Evolutionary conservation across 2,113 vertebrate genomes (phyloP), one percentile per base, ranked within the genome.

Genomic region (Casuarius casuarius): DNA sequence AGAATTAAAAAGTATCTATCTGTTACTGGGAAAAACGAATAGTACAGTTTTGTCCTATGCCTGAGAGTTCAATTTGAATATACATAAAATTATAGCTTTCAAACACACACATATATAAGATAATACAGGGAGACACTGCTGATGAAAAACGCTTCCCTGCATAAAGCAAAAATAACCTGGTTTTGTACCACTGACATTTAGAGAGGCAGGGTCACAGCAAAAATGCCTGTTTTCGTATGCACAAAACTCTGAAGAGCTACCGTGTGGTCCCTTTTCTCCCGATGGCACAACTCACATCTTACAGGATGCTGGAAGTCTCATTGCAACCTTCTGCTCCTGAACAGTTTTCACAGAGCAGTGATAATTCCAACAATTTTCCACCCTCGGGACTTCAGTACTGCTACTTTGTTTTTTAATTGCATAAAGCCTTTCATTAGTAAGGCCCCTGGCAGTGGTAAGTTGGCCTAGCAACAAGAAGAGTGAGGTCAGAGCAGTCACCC

Each of bases 221-320:
- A 95, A 80, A 84, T 42, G 29, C 44, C 61, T 0, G 0, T 51
- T 73, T 52, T 71, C 31, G 3, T 44, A 38, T 42, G 22, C 51
- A 44, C 52, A 52, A 59, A 89, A 58, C 7, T 9, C 52, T 2
- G 31, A 76, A 66, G 35, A 76, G n/a, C 0, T 0, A 70, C 42
- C 26, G 0, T 1, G 1, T 0, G 0, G 33, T 62, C 54, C 9
- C 66, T 81, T 81, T 74, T 35, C n/a, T 3, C 48, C 22, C 49
- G 6, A 4, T 0, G 35, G 79, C 1, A 1, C 35, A 87, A 10
- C 29, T 80, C 75, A 5, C 63, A 46, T 33, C 26, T 83, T 40
- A 15, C 1, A 9, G 74, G 33, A 38, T 68, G 52, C 61, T 0
- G 1, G 56, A 7, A 79, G 29, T 35, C 58, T 85, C 75, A 9